Percentiles rank a stretch among this genome's conserved stretches.
phyloP scores from a whole-genome alignment of 2,888 invertebrate species.

The Pterobdella sp. region DNA sequence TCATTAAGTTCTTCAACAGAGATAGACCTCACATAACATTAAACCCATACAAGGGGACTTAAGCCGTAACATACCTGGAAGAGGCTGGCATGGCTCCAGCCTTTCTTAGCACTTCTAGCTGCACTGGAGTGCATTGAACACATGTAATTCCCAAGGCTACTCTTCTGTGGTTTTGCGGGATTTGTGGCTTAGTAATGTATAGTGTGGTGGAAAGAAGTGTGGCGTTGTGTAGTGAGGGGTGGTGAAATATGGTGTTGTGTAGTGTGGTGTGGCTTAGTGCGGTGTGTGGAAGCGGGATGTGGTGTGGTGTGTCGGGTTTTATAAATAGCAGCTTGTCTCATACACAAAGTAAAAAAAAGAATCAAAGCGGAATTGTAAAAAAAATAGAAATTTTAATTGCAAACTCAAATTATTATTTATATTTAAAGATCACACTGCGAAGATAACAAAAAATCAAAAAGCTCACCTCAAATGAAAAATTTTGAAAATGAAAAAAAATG shows the following conservation, averaged over 20 bases:
- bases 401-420: too few species aligned
- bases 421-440: too few species aligned
- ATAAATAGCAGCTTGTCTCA: too few species aligned
- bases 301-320: slow-evolving; percentile 56
- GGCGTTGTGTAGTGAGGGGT: slow-evolving; percentile 1
- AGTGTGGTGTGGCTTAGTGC: slow-evolving; percentile 1
- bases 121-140: slow-evolving; percentile 87
- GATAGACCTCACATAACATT: too few species aligned
- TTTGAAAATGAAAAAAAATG: too few species aligned
- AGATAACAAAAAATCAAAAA: too few species aligned
- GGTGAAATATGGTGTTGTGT: slow-evolving; percentile 6
- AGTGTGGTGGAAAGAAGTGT: background rate
- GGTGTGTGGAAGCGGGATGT: slow-evolving; percentile 6
- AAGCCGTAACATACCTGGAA: slow-evolving; percentile 38
- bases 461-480: too few species aligned
- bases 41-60: too few species aligned
- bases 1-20: too few species aligned
- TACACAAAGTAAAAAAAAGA: too few species aligned
- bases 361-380: too few species aligned
- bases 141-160: slow-evolving; percentile 85
- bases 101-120: slow-evolving; percentile 58
- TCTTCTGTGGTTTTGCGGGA: slow-evolving; percentile 36
- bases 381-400: too few species aligned
- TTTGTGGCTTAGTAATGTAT: background rate
- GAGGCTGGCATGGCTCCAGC: slow-evolving; percentile 60